These are phyloP conservation scores for Rallus limicola DNA, from an alignment of 2,113 vertebrate genomes.

Conservation along the genomic window DNA sequence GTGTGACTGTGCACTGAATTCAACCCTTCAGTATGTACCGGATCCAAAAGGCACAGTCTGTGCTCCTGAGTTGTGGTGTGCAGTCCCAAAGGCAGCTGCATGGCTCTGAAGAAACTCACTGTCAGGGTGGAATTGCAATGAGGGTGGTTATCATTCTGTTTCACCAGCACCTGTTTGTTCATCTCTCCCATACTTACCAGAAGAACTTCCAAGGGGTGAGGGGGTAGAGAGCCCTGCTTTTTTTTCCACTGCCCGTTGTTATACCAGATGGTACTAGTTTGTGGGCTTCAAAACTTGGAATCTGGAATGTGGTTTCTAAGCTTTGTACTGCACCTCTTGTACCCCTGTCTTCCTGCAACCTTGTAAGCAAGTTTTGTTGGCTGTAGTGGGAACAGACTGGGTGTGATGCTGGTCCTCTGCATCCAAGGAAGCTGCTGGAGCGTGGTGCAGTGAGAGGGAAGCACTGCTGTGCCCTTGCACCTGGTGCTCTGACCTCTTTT, in stretches of 20 bases:
- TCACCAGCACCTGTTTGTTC: neutral
- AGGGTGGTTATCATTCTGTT: neutral
- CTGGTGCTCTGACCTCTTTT: neutral
- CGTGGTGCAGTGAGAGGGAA: fast-evolving
- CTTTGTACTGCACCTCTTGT: neutral
- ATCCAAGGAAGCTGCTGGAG: neutral
- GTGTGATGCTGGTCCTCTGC: neutral
- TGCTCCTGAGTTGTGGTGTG: neutral
- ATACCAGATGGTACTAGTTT: neutral
- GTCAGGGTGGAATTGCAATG: neutral
- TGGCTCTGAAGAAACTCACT: neutral
- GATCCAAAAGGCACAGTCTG: neutral
- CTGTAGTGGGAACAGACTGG: neutral
- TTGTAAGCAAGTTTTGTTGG: neutral
- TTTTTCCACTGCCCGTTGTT: neutral
- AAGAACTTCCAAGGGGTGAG: neutral
- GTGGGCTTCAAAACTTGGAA: neutral
- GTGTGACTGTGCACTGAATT: neutral
- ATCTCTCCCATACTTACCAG: neutral
- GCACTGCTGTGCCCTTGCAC: neutral
- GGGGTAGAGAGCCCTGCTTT: neutral
- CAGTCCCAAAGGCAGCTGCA: neutral
- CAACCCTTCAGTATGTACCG: neutral
- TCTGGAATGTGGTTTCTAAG: neutral
- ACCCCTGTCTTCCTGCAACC: neutral